phyloP scores from a whole-genome alignment of 2,797 vertebrate species.

The Mormyrops boulengeri region DNA sequence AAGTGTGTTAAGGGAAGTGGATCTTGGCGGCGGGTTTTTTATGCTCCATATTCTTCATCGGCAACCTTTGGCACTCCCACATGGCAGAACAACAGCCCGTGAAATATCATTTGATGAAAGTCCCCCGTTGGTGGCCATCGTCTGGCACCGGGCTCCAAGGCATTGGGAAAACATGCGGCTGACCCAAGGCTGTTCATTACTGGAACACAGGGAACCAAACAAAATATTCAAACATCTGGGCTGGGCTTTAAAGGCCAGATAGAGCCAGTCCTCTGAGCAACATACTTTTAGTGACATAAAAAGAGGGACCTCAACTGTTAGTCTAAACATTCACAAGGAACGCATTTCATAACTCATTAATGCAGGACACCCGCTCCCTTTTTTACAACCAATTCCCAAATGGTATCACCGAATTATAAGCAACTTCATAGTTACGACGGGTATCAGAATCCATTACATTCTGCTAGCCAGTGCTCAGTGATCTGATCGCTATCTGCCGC shows the following conservation, averaged over 20 bases:
- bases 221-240: neutral
- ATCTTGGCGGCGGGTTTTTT: neutral
- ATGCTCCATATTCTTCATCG: neutral
- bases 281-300: neutral
- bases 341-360: neutral
- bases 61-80: neutral
- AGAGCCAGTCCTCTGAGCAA: neutral
- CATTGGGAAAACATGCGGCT: neutral
- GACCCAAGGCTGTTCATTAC: constrained; percentile 8
- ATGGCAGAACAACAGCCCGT: neutral
- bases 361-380: constrained; percentile 32
- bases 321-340: neutral
- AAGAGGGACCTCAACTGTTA: neutral
- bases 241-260: neutral
- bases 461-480: constrained; percentile 58
- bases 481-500: constrained; percentile 63
- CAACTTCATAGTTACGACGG: constrained; percentile 68
- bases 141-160: neutral
- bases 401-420: constrained; percentile 78
- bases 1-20: neutral
- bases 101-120: constrained; percentile 10
- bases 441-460: constrained; percentile 78
- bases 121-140: neutral
- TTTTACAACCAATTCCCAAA: constrained; percentile 69
- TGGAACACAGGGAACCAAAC: neutral